Evolutionary conservation across 2,797 vertebrate species (phyloP).

Genomic region (Chelonia mydas): DNA sequence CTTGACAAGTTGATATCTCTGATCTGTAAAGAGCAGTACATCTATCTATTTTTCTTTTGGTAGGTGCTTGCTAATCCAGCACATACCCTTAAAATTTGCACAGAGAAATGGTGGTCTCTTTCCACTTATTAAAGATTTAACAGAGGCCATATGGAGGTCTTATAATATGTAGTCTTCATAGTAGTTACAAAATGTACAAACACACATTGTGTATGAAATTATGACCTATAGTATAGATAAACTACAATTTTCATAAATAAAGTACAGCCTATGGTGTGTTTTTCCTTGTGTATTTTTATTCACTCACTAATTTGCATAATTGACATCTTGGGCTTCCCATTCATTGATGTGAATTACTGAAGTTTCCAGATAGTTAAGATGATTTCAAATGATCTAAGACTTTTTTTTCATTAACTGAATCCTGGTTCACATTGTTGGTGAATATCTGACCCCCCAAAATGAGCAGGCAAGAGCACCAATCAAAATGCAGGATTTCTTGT

Average conservation of each 20-base stretch:
- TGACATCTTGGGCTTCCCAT: background rate
- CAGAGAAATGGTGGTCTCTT: background rate
- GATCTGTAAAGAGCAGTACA: background rate
- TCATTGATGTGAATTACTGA: background rate
- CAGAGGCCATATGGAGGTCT: background rate
- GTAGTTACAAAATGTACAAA: background rate
- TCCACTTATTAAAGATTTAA: background rate
- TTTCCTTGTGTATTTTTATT: background rate
- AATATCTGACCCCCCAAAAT: background rate
- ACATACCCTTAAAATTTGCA: background rate
- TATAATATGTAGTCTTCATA: background rate
- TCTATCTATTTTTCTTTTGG: background rate
- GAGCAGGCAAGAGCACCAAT: background rate
- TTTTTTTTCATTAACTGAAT: background rate
- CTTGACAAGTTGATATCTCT: background rate
- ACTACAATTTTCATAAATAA: background rate
- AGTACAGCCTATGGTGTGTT: background rate
- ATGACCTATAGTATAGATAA: background rate
- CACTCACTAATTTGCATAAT: background rate
- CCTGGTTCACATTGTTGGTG: background rate
- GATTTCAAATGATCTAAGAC: background rate
- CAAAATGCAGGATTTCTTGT: accelerated
- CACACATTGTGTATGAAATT: background rate
- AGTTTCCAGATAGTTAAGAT: background rate
- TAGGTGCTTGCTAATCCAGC: background rate